Evolutionary conservation across 2,113 vertebrate species (phyloP).

Genomic region (Struthio camelus): DNA sequence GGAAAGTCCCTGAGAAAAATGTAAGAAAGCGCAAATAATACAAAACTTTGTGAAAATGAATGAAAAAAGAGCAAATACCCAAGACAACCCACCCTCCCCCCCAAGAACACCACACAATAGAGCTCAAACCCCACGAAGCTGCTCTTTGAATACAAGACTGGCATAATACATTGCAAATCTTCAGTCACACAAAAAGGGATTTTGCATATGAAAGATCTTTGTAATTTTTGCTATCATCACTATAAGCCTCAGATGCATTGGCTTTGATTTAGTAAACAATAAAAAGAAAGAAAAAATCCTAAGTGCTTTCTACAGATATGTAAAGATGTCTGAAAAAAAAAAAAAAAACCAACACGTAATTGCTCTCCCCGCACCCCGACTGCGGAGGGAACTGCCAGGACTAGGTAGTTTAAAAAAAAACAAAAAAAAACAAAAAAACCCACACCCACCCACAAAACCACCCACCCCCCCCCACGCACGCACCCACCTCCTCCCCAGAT

Average conservation of each 20-base stretch:
- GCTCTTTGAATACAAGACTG: constrained; percentile 60
- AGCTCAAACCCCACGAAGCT: constrained; percentile 29
- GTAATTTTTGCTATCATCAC: constrained; percentile 71
- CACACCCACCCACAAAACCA: too few species aligned
- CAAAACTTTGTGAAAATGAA: constrained; percentile 57
- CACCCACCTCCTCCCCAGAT: too few species aligned
- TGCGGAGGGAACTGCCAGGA: constrained; percentile 14
- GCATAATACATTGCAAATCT: constrained; percentile 54
- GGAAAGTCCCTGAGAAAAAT: constrained; percentile 42
- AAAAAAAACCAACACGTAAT: too few species aligned
- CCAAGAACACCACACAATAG: constrained; percentile 14
- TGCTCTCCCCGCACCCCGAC: constrained; percentile 26
- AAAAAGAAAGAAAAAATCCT: constrained; percentile 56
- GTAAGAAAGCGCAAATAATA: constrained; percentile 51
- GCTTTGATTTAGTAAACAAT: constrained; percentile 74
- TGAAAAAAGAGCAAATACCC: neutral
- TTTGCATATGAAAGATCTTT: constrained; percentile 76
- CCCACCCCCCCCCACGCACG: too few species aligned
- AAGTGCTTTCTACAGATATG: constrained; percentile 63
- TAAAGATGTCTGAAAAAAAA: constrained; percentile 34
- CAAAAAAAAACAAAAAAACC: neutral
- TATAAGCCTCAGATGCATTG: constrained; percentile 62
- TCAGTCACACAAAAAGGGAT: constrained; percentile 50
- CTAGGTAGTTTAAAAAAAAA: neutral
- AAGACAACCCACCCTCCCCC: constrained; percentile 36